Conservation (phyloP, 2,797 vertebrate species). For the Xiphophorus birchmanni region DNA sequence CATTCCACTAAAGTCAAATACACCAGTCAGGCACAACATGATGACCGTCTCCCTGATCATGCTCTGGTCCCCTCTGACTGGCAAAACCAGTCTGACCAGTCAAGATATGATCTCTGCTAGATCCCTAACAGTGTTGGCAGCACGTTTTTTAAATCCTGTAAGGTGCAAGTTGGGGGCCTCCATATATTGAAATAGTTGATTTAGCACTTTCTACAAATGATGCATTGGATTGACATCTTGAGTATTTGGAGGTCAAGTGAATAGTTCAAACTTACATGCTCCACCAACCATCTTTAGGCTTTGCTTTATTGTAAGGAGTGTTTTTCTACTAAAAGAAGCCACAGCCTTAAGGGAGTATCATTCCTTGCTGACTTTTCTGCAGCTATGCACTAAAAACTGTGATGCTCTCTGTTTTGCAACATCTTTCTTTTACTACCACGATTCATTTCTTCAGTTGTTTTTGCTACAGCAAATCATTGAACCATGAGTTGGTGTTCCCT, state of each 20-base stretch:
- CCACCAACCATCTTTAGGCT: not conserved
- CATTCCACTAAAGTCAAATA: not conserved
- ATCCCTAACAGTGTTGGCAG: not conserved
- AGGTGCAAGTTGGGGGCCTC: not conserved
- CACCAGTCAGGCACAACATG: not conserved
- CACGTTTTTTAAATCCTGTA: not conserved
- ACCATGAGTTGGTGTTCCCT: not conserved
- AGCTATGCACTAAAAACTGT: not conserved
- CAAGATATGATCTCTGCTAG: not conserved
- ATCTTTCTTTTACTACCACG: not conserved
- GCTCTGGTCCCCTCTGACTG: not conserved
- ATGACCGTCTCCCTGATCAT: not conserved
- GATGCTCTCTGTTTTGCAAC: not conserved
- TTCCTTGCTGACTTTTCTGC: not conserved
- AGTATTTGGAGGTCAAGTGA: not conserved
- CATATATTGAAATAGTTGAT: not conserved
- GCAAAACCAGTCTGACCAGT: not conserved
- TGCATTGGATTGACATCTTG: not conserved
- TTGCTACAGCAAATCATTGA: not conserved
- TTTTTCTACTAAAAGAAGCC: not conserved
- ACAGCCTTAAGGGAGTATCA: not conserved
- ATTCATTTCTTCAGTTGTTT: not conserved
- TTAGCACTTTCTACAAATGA: not conserved
- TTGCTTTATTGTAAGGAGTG: not conserved
- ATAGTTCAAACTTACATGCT: not conserved